Base-by-base conservation (phyloP, 2,888 invertebrate genomes). In the Pristionchus arcanus region DNA sequence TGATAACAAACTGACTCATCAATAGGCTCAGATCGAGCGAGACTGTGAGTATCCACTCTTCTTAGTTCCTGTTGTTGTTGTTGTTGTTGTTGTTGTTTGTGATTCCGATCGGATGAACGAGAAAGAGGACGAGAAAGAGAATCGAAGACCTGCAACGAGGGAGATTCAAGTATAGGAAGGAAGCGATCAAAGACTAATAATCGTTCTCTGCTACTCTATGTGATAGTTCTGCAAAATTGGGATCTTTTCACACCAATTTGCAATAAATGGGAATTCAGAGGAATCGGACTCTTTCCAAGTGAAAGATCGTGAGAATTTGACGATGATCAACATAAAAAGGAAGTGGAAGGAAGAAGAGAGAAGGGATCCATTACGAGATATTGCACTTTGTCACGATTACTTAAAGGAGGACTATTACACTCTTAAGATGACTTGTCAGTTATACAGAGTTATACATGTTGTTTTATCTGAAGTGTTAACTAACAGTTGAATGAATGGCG, bases 401-500 rank as follows among this genome's bases (percentile, higher is more conserved):
- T 25, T n/a, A 49, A 42, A 7, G 49, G 25, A 16, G 25, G n/a
- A 15, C 53, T 49, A 42, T 81, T 81, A 9, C 15, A 81, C 25
- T 0, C 2, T 71, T 71, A 28, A 4, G 34, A 25, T 21, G 59
- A 59, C 5, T 1, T 2, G 15, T 19, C 9, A 34, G 71, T 19
- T 16, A 11, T 16, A 9, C 34, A 34, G 71, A 66, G 31, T 15
- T 1, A 34, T 71, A 5, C 2, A 19, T 71, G 71, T 59, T 28
- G 31, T 19, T 2, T 77, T 2, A 21, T 77, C 49, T 25, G 19
- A 42, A 21, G n/a, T 15, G n/a, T 31, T 5, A 55, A n/a, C 84
- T 84, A n/a, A 87, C 87, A 21, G 49, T 71, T n/a, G 87, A 87
- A 28, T 87, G 87, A 31, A 53, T 53, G 31, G 71, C 71, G 34